Conservation (phyloP, 2,113 vertebrate species). For the Chrysochloris asiatica region DNA sequence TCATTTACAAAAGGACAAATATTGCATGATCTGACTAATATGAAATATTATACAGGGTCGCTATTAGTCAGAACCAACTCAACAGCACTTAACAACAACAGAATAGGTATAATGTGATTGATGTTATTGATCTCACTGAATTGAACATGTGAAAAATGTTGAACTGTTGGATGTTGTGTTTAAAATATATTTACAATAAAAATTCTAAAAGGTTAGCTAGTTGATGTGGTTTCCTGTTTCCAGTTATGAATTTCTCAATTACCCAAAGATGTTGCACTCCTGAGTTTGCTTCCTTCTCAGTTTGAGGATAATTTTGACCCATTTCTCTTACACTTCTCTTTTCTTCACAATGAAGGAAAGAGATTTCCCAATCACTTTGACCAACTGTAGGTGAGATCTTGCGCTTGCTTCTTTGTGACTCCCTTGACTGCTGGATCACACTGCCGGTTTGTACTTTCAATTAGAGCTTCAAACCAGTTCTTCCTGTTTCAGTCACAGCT, state of each 20-base stretch:
- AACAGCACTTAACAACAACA: too few relatives aligned
- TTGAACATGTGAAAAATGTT: neutral
- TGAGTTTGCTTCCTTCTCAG: neutral
- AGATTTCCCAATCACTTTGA: neutral
- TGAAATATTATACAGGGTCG: too few relatives aligned
- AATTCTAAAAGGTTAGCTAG: neutral
- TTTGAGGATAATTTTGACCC: neutral
- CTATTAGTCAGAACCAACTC: too few relatives aligned
- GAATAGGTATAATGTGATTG: too few relatives aligned
- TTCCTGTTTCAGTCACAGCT: neutral
- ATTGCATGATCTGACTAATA: too few relatives aligned
- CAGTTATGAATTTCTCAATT: neutral
- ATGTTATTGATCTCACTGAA: neutral
- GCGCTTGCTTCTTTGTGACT: neutral
- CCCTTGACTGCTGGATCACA: neutral
- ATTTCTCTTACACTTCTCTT: neutral
- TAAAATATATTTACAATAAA: neutral
- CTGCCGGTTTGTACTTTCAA: neutral
- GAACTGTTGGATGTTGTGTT: neutral
- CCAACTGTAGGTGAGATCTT: neutral
- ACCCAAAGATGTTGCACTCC: too few relatives aligned
- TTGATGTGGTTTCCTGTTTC: neutral
- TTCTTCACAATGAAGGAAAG: neutral
- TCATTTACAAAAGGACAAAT: too few relatives aligned
- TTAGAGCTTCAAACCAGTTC: neutral